A percentile compares a stretch with the other conserved stretches of the same genome.
These are phyloP conservation scores for Podarcis siculus DNA, from an alignment of 2,797 vertebrate genomes.

Conservation along the genomic window DNA sequence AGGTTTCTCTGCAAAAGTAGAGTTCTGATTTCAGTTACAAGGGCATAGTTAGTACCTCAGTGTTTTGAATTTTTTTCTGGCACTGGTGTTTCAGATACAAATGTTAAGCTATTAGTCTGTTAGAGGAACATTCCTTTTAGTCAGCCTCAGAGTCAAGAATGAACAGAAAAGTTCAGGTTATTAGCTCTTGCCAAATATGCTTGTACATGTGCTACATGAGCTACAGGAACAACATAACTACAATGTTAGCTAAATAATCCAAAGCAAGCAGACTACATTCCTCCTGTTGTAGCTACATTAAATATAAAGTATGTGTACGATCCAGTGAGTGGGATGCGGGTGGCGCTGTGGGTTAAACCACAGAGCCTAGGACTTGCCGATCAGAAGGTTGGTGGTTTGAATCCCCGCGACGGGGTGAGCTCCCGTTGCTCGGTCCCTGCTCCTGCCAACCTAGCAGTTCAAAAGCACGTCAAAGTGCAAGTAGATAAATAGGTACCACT, in stretches of 20 bases:
- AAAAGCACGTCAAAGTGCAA: too few relatives aligned
- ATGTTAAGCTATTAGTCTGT: conserved; percentile 63
- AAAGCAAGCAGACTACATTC: not conserved
- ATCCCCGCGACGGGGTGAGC: too few relatives aligned
- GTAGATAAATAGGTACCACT: too few relatives aligned
- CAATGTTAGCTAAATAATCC: not conserved
- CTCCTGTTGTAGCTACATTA: not conserved
- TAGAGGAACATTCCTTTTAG: conserved; percentile 15
- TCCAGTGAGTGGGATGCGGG: too few relatives aligned
- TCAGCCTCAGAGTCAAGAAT: not conserved
- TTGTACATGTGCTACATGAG: not conserved
- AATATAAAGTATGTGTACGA: not conserved
- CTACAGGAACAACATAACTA: not conserved
- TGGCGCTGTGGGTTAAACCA: too few relatives aligned
- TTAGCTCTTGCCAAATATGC: not conserved
- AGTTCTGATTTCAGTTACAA: conserved; percentile 21
- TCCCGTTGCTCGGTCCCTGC: too few relatives aligned
- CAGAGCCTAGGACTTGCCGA: too few relatives aligned
- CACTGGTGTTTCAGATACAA: conserved; percentile 51
- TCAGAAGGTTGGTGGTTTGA: too few relatives aligned
- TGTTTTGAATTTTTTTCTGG: conserved; percentile 59
- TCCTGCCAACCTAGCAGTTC: too few relatives aligned
- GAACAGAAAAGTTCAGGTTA: not conserved
- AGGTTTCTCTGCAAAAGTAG: conserved; percentile 23
- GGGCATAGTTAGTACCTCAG: conserved; percentile 48